Percentiles rank a stretch among this genome's conserved stretches.
These are phyloP conservation scores for Megalops cyprinoides DNA, from an alignment of 2,797 vertebrate genomes.

Conservation along the genomic window DNA sequence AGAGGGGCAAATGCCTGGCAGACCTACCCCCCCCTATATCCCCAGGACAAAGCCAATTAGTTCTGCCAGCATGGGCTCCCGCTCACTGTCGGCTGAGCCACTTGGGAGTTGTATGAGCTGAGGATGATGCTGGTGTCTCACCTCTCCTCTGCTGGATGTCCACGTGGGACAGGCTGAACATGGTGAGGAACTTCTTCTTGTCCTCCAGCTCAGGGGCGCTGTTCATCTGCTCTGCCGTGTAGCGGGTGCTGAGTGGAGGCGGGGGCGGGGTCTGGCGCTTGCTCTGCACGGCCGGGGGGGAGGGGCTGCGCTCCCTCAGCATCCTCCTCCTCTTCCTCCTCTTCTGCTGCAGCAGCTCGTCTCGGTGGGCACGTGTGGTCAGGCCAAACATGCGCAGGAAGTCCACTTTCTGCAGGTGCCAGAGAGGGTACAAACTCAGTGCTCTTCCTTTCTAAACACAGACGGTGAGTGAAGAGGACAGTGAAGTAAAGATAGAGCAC, in stretches of 20 bases:
- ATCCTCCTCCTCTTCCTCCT: constrained; percentile 89
- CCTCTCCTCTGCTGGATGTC: constrained; percentile 90
- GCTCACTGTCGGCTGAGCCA: too few species aligned
- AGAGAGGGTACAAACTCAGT: neutral
- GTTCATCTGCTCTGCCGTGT: constrained; percentile 95
- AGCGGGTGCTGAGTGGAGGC: constrained; percentile 86
- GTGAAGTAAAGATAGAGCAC: neutral
- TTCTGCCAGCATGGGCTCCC: too few species aligned
- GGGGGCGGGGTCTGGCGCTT: constrained; percentile 85
- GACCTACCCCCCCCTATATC: too few species aligned
- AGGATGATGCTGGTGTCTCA: too few species aligned
- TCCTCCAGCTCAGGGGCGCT: constrained; percentile 91
- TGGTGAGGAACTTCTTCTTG: constrained; percentile 94
- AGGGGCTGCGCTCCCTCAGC: constrained; percentile 92
- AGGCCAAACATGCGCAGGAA: constrained; percentile 89
- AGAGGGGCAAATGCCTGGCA: too few species aligned
- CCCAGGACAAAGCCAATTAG: too few species aligned
- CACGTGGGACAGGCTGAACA: constrained; percentile 93
- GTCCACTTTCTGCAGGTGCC: constrained; percentile 83
- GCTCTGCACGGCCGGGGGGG: constrained; percentile 78
- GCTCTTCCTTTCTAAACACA: too few species aligned
- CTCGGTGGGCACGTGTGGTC: constrained; percentile 87
- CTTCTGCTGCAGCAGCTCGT: constrained; percentile 89
- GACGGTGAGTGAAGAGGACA: neutral
- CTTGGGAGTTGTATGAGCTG: too few species aligned